Evolutionary conservation across 2,888 invertebrate genomes (phyloP).

Genomic region (Nebria salina): DNA sequence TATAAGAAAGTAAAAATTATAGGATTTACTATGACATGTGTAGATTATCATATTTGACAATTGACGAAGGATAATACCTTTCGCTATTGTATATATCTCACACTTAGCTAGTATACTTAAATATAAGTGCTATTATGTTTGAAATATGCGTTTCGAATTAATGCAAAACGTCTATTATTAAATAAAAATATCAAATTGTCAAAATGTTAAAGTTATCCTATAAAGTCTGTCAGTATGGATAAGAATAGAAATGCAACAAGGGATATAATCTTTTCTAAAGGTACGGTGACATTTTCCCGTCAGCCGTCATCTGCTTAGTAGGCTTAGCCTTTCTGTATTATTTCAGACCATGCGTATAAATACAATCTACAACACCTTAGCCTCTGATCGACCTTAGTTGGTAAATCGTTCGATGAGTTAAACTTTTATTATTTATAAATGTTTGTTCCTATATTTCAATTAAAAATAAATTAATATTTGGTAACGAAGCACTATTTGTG

Average conservation of each 20-base stretch:
- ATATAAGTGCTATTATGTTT: neutral
- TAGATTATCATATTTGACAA: neutral
- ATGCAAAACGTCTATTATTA: neutral
- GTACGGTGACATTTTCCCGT: conserved; percentile 31
- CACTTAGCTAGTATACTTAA: neutral
- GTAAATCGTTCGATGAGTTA: too few relatives aligned
- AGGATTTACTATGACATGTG: neutral
- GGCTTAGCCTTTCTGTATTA: neutral
- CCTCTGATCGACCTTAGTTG: neutral
- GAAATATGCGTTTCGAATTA: neutral
- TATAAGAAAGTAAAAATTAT: too few relatives aligned
- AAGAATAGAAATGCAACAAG: conserved; percentile 14
- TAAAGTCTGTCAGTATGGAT: conserved; percentile 22
- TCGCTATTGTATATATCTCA: neutral
- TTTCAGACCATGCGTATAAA: conserved; percentile 11
- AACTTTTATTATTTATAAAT: too few relatives aligned
- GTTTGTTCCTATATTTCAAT: too few relatives aligned
- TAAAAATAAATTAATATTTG: too few relatives aligned
- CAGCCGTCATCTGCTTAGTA: conserved; percentile 32
- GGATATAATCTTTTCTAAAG: conserved; percentile 29
- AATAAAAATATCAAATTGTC: conserved; percentile 20
- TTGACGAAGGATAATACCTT: neutral
- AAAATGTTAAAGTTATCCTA: conserved; percentile 5
- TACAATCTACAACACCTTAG: neutral
- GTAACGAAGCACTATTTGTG: neutral